Conservation (phyloP, 2,113 vertebrate genomes). For the Suricata suricatta region DNA sequence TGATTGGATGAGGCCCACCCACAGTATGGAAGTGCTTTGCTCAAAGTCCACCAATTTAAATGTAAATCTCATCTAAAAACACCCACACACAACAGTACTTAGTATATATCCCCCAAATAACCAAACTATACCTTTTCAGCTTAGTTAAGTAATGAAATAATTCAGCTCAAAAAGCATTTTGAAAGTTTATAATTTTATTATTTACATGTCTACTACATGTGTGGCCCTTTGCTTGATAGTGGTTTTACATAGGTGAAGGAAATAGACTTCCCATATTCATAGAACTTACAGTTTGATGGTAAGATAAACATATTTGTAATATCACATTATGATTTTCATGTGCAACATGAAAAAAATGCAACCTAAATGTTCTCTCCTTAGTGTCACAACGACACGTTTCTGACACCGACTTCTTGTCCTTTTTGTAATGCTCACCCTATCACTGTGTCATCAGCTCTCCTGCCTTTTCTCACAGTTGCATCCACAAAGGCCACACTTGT, state of each 20-base stretch:
- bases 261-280: neutral
- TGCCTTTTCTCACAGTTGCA: neutral
- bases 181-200: neutral
- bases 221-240: neutral
- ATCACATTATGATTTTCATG: neutral
- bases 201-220: no score
- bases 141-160: neutral
- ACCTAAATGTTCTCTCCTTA: neutral
- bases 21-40: neutral
- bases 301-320: neutral
- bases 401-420: neutral
- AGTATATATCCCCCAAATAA: neutral
- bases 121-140: neutral
- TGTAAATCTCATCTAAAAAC: neutral
- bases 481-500: neutral
- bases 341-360: neutral
- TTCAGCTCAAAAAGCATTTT: neutral
- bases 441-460: neutral
- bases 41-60: neutral
- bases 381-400: neutral
- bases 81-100: neutral
- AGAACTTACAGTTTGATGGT: neutral
- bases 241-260: neutral
- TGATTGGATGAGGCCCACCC: neutral
- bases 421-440: accelerated